Evolutionary conservation across 2,797 vertebrate genomes (phyloP), one percentile per base, ranked within the genome.

Genomic region (Chaunax sp.): DNA sequence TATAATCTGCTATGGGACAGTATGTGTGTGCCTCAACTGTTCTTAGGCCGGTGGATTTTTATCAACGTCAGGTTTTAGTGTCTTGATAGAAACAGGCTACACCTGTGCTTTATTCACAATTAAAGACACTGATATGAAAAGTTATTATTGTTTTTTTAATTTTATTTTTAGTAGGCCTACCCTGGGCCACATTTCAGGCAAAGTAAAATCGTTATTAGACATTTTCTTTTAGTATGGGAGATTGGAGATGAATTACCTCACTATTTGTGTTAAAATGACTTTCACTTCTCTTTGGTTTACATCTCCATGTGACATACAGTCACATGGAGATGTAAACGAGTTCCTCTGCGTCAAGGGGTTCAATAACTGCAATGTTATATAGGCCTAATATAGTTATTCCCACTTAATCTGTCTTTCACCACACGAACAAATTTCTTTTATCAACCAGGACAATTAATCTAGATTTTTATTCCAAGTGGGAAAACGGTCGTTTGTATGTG

Each of bases 1-100:
- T 19, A 57, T 76, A 77, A 80, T 78, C 75, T 64, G 28, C 45
- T 19, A 13, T 54, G 30, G 47, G 52, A 57, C 40, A 18, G 53
- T 38, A 11, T 59, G 52, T 55, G 52, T 44, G 30, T 40, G 46
- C 44, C 13, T 41, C 19, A 5, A 55, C 35, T 64, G 44, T 72
- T 70, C 37, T 64, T 55, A 57, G 38, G 49, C 15, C 19, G 22
- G n/a, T 59, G 26, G 3, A 1, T 20, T 22, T 38, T 19, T 13
- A n/a, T 64, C 18, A 26, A 55, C 56, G 51, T 47, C 16, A 47
- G 4, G 44, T 58, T 20, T 45, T 14, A 5, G 5, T 22, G 12
- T 40, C 5, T 20, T n/a, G 10, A 19, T 20, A 13, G 13, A 30
- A 26, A 18, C 22, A 18, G 9, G 2, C 45, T 26, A 10, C 2